A percentile compares a stretch with the other conserved stretches of the same genome.
Evolutionary conservation across 2,113 vertebrate genomes (phyloP).

Genomic region (Hassar affinis): DNA sequence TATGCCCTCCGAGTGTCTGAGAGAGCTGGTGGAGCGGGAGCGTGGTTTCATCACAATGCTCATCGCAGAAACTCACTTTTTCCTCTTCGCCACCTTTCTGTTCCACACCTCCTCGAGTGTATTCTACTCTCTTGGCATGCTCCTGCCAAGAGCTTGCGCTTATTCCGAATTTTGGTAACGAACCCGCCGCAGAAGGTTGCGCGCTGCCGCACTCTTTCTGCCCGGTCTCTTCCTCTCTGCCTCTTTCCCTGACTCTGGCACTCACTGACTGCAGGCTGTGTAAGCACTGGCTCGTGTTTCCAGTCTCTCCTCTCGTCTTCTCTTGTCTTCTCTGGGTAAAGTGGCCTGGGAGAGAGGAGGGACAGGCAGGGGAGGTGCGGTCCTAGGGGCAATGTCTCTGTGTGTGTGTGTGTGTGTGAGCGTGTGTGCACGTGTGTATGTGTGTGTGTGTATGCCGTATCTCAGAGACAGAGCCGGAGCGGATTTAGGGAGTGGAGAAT

Average conservation of each 20-base stretch:
- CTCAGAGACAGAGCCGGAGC: constrained; percentile 34
- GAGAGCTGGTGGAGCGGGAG: constrained; percentile 84
- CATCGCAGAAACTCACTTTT: constrained; percentile 65
- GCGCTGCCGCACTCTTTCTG: neutral
- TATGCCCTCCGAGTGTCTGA: constrained; percentile 75
- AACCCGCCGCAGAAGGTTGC: neutral
- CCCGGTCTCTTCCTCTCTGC: constrained; percentile 7
- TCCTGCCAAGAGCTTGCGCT: neutral
- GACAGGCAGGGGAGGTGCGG: constrained; percentile 28
- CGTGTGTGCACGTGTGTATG: too few relatives aligned
- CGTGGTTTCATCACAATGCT: constrained; percentile 87
- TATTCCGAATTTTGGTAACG: constrained; percentile 13
- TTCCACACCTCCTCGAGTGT: neutral
- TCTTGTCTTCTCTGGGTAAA: constrained; percentile 33
- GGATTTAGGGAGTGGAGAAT: constrained; percentile 33
- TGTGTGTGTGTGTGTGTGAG: too few relatives aligned
- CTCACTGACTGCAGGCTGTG: constrained; percentile 32
- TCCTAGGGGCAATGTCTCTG: constrained; percentile 15
- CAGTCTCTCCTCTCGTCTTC: constrained; percentile 26
- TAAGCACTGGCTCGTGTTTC: constrained; percentile 46
- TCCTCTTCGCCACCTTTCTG: constrained; percentile 16
- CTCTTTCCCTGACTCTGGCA: neutral
- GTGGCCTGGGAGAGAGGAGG: constrained; percentile 32
- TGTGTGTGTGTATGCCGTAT: constrained; percentile 37
- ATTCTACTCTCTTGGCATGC: constrained; percentile 24